Evolutionary conservation across 2,113 vertebrate species (phyloP).

Genomic region (Chamaetylas fuelleborni): DNA sequence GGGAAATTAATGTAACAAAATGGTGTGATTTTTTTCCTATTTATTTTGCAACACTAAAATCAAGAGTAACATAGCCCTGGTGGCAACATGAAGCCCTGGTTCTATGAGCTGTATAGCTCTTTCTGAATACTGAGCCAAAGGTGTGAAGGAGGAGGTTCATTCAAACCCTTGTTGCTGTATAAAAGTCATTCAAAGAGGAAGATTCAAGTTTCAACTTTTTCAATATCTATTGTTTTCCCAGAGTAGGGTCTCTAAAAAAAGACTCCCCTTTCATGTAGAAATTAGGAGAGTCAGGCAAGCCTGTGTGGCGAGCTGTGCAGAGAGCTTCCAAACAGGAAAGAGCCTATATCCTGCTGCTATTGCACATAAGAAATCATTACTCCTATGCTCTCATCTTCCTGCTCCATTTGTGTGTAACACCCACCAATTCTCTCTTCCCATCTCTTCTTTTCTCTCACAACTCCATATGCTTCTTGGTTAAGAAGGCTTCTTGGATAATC

Average conservation of each 20-base stretch:
- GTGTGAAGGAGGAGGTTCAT: not conserved
- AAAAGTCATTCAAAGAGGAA: not conserved
- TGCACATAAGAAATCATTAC: conserved; percentile 3
- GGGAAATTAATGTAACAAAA: not conserved
- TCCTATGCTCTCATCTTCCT: not conserved
- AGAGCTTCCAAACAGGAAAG: not conserved
- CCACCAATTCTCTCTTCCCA: not conserved
- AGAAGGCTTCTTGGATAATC: not conserved
- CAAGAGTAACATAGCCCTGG: not conserved
- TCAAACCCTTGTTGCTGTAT: not conserved
- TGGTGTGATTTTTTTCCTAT: not conserved
- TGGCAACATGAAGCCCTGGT: not conserved
- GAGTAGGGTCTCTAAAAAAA: not conserved
- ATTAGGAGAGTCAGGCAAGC: not conserved
- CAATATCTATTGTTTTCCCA: not conserved
- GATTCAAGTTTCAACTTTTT: not conserved
- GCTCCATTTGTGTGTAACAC: not conserved
- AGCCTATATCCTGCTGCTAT: not conserved
- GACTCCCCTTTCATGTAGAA: not conserved
- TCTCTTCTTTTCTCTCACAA: not conserved
- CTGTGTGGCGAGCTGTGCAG: not conserved
- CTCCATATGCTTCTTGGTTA: conserved; percentile 17
- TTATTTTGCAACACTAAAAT: not conserved
- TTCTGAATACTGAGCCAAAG: not conserved
- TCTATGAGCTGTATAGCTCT: not conserved